These are phyloP conservation scores for Agapostemon virescens DNA, from an alignment of 2,888 invertebrate species.

Conservation along the genomic window DNA sequence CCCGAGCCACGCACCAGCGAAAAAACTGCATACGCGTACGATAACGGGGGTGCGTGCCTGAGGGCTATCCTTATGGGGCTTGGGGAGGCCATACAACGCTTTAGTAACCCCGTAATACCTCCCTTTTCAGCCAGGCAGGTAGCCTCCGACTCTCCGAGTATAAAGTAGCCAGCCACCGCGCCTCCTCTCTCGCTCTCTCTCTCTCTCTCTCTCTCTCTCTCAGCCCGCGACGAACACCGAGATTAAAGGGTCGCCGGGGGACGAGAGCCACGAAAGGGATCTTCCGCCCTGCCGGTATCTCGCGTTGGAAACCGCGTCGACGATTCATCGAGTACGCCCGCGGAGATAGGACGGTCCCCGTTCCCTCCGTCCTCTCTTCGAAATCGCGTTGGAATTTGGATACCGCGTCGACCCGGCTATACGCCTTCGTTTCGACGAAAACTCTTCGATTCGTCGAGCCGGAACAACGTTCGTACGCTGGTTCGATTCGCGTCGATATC, in stretches of 20 bases:
- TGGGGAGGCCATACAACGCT: constrained; percentile 80
- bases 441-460: not conserved
- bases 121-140: constrained; percentile 67
- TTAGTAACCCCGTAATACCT: constrained; percentile 79
- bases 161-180: constrained; percentile 65
- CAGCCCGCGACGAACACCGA: constrained; percentile 51
- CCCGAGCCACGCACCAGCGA: constrained; percentile 77
- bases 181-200: constrained; percentile 26
- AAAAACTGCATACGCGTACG: constrained; percentile 76
- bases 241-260: constrained; percentile 65
- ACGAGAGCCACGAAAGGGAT: constrained; percentile 57
- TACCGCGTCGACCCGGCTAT: constrained; percentile 18
- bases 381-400: constrained; percentile 36
- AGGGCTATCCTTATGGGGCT: constrained; percentile 75
- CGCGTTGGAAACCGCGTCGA: constrained; percentile 50
- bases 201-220: constrained; percentile 33
- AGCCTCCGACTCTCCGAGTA: constrained; percentile 57
- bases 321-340: constrained; percentile 57
- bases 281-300: constrained; percentile 31
- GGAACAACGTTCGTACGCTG: not conserved
- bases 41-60: constrained; percentile 74
- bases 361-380: constrained; percentile 38
- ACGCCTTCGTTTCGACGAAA: not conserved
- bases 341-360: not conserved
- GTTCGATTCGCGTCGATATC: constrained; percentile 11